phyloP scores from a whole-genome alignment of 2,888 invertebrate genomes.

The Andricus quercusramuli region DNA sequence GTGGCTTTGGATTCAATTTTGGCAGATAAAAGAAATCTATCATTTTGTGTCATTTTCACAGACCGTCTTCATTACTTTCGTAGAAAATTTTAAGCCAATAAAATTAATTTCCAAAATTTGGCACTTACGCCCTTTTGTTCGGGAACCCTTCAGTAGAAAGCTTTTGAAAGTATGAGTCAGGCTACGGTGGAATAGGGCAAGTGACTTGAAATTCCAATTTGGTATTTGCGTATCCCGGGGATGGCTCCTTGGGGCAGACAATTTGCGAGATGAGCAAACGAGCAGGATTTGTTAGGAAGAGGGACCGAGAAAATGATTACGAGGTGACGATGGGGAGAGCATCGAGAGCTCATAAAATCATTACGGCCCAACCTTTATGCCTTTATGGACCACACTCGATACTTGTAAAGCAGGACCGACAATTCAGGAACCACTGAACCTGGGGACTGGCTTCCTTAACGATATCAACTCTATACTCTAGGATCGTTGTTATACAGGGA shows the following conservation, averaged over 20 bases:
- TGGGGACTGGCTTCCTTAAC: constrained; percentile 35
- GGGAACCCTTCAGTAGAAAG: not conserved
- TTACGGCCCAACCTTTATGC: constrained; percentile 67
- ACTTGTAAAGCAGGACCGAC: constrained; percentile 61
- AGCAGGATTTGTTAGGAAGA: constrained; percentile 55
- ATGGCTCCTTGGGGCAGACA: constrained; percentile 55
- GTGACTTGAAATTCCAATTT: constrained; percentile 48
- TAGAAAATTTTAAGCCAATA: too few relatives aligned
- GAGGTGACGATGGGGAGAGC: constrained; percentile 56
- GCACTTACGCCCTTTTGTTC: too few relatives aligned
- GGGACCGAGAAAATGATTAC: constrained; percentile 52
- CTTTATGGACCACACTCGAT: constrained; percentile 66
- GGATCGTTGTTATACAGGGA: not conserved
- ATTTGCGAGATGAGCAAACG: constrained; percentile 54
- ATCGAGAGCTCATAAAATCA: constrained; percentile 68
- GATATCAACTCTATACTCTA: constrained; percentile 20
- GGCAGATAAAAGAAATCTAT: too few relatives aligned
- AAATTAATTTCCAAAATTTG: too few relatives aligned
- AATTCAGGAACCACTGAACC: constrained; percentile 45
- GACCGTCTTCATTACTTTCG: too few relatives aligned
- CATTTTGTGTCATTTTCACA: too few relatives aligned
- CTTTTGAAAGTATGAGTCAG: not conserved
- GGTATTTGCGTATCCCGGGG: constrained; percentile 54
- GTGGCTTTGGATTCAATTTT: too few relatives aligned
- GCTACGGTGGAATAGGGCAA: not conserved